These are phyloP conservation scores for Cephalotes varians DNA, from an alignment of 2,888 invertebrate genomes.

Conservation along the genomic window DNA sequence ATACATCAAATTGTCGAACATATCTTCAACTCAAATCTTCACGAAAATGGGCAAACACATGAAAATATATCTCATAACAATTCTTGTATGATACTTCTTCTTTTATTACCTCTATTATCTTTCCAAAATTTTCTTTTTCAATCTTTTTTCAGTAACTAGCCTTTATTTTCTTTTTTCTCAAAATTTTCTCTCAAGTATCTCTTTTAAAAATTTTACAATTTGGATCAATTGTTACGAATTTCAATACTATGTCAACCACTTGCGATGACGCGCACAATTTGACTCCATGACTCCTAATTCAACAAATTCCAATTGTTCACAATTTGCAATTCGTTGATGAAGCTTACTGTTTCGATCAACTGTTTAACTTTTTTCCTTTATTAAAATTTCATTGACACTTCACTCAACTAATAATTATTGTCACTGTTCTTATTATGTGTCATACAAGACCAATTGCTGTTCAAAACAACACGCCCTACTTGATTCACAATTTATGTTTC, in stretches of 20 bases:
- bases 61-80: background rate
- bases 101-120: background rate
- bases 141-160: background rate
- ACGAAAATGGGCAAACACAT: slow-evolving; percentile 6
- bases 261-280: background rate
- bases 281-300: background rate
- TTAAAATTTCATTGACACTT: slow-evolving; percentile 19
- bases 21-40: background rate
- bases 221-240: background rate
- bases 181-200: background rate
- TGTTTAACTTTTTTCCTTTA: background rate
- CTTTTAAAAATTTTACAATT: background rate
- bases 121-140: background rate
- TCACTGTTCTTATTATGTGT: slow-evolving; percentile 18
- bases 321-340: background rate
- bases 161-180: background rate
- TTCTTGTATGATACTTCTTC: background rate
- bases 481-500: background rate
- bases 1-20: slow-evolving; percentile 13
- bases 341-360: background rate
- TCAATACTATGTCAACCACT: background rate
- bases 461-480: background rate
- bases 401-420: slow-evolving; percentile 2
- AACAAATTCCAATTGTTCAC: slow-evolving; percentile 21
- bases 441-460: background rate